These are phyloP conservation scores for Podargus strigoides DNA, from an alignment of 2,797 vertebrate genomes.

Conservation along the genomic window DNA sequence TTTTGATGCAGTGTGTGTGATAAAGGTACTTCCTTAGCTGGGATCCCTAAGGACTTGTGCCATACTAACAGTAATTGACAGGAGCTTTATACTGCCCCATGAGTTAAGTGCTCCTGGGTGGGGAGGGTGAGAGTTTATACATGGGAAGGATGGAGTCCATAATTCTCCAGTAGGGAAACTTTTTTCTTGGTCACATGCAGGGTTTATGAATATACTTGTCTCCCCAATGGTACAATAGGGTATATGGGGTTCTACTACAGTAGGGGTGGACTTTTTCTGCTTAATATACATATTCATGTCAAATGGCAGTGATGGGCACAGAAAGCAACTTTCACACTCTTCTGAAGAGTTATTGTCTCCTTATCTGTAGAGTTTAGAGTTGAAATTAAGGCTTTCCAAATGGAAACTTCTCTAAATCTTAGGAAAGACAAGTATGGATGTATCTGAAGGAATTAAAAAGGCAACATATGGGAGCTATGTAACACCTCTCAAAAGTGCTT, in stretches of 20 bases:
- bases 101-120: neutral
- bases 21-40: neutral
- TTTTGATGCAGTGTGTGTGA: neutral
- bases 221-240: neutral
- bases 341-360: neutral
- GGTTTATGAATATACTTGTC: neutral
- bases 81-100: neutral
- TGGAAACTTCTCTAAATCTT: neutral
- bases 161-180: accelerated
- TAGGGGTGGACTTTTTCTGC: neutral
- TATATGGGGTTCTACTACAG: neutral
- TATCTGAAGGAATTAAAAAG: neutral
- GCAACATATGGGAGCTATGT: neutral
- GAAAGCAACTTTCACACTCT: neutral
- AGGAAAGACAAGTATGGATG: neutral
- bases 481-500: neutral
- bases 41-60: neutral
- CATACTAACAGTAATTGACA: neutral
- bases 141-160: neutral
- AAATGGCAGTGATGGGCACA: neutral
- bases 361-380: neutral
- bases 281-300: accelerated
- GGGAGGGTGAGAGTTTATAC: neutral
- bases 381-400: neutral
- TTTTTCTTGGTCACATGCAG: neutral